Conservation (phyloP, 2,113 vertebrate genomes). For the Sturnira hondurensis region DNA sequence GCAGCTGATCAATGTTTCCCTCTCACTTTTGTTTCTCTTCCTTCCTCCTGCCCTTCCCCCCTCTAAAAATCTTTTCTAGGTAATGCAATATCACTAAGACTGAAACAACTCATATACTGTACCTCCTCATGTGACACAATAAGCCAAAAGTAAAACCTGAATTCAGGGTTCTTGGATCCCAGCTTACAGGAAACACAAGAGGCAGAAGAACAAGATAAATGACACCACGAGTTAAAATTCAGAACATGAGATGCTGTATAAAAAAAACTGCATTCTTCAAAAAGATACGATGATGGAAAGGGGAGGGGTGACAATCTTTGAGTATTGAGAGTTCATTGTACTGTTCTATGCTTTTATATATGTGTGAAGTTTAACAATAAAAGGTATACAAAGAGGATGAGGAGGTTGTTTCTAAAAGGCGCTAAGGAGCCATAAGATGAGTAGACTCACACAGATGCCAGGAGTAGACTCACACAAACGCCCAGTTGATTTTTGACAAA, state of each 20-base stretch:
- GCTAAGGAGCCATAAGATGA: not conserved
- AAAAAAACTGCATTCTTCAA: conserved; percentile 8
- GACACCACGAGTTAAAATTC: not conserved
- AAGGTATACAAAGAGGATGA: not conserved
- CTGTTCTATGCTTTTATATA: not conserved
- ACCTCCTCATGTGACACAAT: not conserved
- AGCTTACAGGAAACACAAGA: not conserved
- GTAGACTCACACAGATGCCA: no score
- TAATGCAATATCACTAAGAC: not conserved
- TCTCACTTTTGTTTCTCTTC: no score
- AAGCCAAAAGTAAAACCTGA: not conserved
- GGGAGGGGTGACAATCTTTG: not conserved
- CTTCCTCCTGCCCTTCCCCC: not conserved
- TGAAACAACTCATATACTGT: not conserved
- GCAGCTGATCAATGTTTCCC: no score
- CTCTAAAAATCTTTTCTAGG: not conserved
- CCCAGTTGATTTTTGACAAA: not conserved
- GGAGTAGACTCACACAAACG: not conserved
- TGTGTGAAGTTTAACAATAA: not conserved
- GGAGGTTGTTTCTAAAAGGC: not conserved
- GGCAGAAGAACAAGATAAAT: not conserved
- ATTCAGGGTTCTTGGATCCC: not conserved
- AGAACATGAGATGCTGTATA: not conserved
- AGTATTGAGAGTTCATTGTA: not conserved
- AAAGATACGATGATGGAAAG: not conserved